These are phyloP conservation scores for Mionectes macconnelli DNA, from an alignment of 2,113 vertebrate genomes.

Conservation along the genomic window DNA sequence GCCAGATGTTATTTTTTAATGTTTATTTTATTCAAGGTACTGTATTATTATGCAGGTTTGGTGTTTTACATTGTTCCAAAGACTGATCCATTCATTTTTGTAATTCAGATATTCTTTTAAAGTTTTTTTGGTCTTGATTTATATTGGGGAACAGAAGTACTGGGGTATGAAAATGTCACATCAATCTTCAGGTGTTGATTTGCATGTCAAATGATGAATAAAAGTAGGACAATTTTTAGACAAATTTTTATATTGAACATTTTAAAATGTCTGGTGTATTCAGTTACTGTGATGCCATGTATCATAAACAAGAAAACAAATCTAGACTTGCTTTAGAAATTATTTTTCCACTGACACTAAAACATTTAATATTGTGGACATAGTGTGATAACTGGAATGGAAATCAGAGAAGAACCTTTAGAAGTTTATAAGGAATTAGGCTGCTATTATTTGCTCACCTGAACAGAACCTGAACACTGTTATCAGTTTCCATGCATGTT, in stretches of 20 bases:
- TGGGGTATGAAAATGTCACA: neutral
- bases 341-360: neutral
- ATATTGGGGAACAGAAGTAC: neutral
- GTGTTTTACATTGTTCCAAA: neutral
- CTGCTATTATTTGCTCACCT: neutral
- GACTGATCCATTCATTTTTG: neutral
- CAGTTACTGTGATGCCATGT: neutral
- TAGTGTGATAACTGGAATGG: neutral
- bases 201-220: neutral
- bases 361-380: neutral
- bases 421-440: neutral
- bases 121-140: neutral
- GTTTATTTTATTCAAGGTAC: rapidly evolving
- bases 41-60: neutral
- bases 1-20: neutral
- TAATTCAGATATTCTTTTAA: neutral
- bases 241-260: neutral
- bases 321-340: neutral
- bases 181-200: neutral
- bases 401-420: neutral
- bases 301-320: neutral
- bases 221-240: neutral
- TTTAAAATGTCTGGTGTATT: neutral
- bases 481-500: neutral
- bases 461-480: neutral